Evolutionary conservation across 2,888 invertebrate genomes (phyloP).

Genomic region (Drosophila koepferae): DNA sequence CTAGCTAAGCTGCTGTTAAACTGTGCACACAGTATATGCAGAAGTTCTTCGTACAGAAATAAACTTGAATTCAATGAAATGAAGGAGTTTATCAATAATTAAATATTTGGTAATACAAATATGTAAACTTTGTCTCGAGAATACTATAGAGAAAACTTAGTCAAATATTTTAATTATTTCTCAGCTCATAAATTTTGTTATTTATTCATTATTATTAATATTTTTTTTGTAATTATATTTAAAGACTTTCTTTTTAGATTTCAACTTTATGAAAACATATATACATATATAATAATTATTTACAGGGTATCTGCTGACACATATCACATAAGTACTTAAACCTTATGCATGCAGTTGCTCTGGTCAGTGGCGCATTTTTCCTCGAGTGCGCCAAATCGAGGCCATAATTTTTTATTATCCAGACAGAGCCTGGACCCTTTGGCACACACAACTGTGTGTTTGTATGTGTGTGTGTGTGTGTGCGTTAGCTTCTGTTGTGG

Average conservation of each 20-base stretch:
- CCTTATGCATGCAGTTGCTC: conserved; percentile 40
- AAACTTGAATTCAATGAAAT: no score
- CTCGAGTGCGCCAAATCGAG: conserved; percentile 77
- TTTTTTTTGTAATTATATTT: no score
- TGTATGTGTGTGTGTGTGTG: conserved; percentile 8
- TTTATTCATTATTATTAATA: no score
- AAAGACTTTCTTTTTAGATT: background rate
- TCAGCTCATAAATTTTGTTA: no score
- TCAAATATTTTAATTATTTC: no score
- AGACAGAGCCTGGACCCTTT: conserved; percentile 39
- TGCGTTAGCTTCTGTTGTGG: conserved; percentile 51
- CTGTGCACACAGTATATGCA: background rate
- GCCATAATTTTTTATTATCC: conserved; percentile 78
- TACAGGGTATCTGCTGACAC: conserved; percentile 14
- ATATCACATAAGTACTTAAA: no score
- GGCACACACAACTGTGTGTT: conserved; percentile 20
- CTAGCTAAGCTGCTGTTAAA: background rate
- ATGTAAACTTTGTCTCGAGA: no score
- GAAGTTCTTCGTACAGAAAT: no score
- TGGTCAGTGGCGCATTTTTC: conserved; percentile 71
- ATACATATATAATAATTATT: background rate
- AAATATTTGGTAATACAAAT: no score
- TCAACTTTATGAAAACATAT: background rate
- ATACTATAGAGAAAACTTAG: no score
- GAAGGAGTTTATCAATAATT: no score